Evolutionary conservation across 2,113 vertebrate species (phyloP), one percentile per base, ranked within the genome.

Genomic region (Stigmatopora nigra): DNA sequence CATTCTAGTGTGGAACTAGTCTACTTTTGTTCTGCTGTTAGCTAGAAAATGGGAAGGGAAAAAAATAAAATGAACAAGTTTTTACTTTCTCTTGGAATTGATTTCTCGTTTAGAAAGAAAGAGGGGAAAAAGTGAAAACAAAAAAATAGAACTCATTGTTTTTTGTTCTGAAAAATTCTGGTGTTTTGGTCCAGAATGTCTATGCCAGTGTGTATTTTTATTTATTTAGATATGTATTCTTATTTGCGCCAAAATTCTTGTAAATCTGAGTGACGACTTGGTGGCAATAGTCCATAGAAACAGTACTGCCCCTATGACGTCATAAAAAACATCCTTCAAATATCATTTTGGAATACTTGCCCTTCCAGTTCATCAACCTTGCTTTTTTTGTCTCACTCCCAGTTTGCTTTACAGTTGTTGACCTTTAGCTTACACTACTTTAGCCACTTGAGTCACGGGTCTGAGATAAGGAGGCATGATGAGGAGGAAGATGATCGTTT

Each of bases 401-500:
- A 61, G 81, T 77, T 70, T 64, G 70, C 70, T 88, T 70, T 75
- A 82, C 70, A 44, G 76, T 73, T 82, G 80, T 86, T 85, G 84
- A 88, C 85, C 87, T 88, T 86, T 84, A 48, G 70, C 77, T 63
- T 14, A 31, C 69, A 78, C 81, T 77, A 78, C 80, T 87, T 31
- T 80, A 73, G 68, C 71, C 64, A 74, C 70, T 61, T 35, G 61
- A 78, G 71, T 38, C 55, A 47, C 31, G 48, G 31, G n/a, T 9
- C 25, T 45, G 68, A 52, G 25, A 67, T 44, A 47, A 49, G 47
- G 20, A 44, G 65, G 55, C 4, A 20, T 67, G 70, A 78, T 66
- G 66, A 72, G 64, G 62, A 73, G 64, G 25, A 55, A 36, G 63
- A 46, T 19, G 22, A 55, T 44, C 20, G 12, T 45, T 38, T 45